Conservation (phyloP, 2,113 vertebrate species). For the Mystacornis crossleyi region DNA sequence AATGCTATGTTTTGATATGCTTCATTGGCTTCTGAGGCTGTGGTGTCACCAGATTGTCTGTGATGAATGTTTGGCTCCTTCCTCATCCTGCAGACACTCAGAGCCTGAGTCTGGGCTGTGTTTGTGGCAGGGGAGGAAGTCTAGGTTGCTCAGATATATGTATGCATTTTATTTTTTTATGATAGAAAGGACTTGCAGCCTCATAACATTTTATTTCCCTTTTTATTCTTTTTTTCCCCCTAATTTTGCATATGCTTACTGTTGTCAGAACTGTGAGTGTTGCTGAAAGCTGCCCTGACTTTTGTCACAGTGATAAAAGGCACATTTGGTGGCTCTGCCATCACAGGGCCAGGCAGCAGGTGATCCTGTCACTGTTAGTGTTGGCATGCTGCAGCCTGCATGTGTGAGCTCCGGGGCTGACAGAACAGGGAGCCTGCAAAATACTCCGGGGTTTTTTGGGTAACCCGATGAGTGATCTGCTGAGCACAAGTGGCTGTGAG, state of each 20-base stretch:
- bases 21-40: not conserved
- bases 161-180: not conserved
- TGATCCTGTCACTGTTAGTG: fast-evolving
- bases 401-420: not conserved
- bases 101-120: not conserved
- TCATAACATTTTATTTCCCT: not conserved
- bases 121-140: not conserved
- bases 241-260: not conserved
- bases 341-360: not conserved
- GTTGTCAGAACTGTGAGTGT: not conserved
- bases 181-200: not conserved
- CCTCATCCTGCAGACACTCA: not conserved
- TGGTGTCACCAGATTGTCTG: not conserved
- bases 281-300: not conserved
- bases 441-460: not conserved
- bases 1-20: not conserved
- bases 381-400: not conserved
- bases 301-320: not conserved
- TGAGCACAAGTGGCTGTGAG: not conserved
- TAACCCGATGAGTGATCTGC: fast-evolving
- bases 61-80: not conserved
- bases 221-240: not conserved
- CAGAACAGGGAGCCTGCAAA: not conserved
- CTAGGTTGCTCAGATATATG: not conserved
- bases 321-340: not conserved